Conservation (phyloP, 2,113 vertebrate genomes). For the Bothrops jararaca region DNA sequence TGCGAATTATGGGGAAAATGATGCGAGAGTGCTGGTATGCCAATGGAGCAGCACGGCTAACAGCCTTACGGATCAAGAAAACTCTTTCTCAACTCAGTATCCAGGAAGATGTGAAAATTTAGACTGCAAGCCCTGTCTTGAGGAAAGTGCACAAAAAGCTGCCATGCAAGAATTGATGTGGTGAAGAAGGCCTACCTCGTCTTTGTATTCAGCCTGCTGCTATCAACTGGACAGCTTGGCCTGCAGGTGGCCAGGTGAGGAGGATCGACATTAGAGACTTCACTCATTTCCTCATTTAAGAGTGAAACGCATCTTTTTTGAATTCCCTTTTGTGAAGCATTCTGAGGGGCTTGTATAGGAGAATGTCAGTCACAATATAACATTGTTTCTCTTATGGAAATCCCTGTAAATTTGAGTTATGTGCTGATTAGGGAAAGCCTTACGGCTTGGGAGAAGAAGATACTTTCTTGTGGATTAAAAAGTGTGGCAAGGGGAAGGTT, state of each 20-base stretch:
- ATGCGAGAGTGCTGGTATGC: constrained; percentile 99
- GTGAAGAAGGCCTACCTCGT: constrained; percentile 77
- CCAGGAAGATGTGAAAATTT: constrained; percentile 96
- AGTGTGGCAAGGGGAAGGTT: constrained; percentile 47
- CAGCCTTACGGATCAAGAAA: constrained; percentile 97
- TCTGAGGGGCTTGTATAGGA: constrained; percentile 55
- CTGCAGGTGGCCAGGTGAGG: constrained; percentile 55
- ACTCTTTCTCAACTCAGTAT: constrained; percentile 96
- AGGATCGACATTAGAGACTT: constrained; percentile 25
- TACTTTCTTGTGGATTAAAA: constrained; percentile 17
- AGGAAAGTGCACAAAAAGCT: constrained; percentile 63
- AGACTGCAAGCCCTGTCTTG: constrained; percentile 52
- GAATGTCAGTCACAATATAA: constrained; percentile 57
- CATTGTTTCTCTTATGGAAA: constrained; percentile 54
- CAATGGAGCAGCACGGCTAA: constrained; percentile 91
- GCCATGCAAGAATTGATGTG: constrained; percentile 61
- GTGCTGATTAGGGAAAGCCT: not conserved
- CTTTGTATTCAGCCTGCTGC: constrained; percentile 75
- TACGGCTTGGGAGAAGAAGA: constrained; percentile 37
- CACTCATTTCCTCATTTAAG: constrained; percentile 66
- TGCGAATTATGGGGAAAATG: constrained; percentile 98
- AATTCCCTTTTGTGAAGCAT: constrained; percentile 66
- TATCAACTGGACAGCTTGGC: constrained; percentile 52
- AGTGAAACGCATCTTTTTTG: constrained; percentile 70
- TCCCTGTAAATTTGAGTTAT: constrained; percentile 47